phyloP scores from a whole-genome alignment of 2,797 vertebrate species.

The Coranthus polyacanthus region DNA sequence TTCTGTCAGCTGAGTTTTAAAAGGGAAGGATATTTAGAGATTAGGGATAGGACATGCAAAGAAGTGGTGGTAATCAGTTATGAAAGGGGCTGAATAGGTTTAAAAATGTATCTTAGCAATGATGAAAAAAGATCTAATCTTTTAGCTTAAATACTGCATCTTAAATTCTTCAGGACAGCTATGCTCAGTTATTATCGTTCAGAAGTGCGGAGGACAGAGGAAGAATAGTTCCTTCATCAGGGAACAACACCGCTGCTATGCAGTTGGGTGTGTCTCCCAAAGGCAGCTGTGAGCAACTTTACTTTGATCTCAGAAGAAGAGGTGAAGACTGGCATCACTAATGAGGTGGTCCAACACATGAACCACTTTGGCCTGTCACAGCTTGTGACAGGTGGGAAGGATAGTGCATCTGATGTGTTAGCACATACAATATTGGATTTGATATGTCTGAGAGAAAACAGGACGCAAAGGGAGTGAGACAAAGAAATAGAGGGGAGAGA shows the following conservation, averaged over 20 bases:
- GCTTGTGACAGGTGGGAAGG: constrained; percentile 75
- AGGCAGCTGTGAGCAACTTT: constrained; percentile 70
- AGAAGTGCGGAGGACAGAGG: constrained; percentile 38
- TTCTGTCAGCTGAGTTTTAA: constrained; percentile 34
- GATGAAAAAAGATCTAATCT: constrained; percentile 29
- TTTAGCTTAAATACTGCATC: constrained; percentile 23
- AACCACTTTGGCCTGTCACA: constrained; percentile 68
- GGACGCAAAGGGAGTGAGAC: constrained; percentile 45
- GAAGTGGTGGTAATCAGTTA: background rate
- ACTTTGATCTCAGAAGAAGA: constrained; percentile 77
- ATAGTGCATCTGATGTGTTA: constrained; percentile 64
- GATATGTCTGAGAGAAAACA: constrained; percentile 63
- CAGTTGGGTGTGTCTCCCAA: constrained; percentile 71
- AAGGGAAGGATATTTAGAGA: constrained; percentile 23
- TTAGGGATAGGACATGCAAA: constrained; percentile 3
- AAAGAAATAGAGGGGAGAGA: constrained; percentile 24
- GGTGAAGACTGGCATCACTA: constrained; percentile 77
- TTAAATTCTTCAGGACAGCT: constrained; percentile 19
- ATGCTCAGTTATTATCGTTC: constrained; percentile 28
- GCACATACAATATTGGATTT: constrained; percentile 65
- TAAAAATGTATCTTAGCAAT: constrained; percentile 9
- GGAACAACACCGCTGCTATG: constrained; percentile 56
- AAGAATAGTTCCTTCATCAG: constrained; percentile 62
- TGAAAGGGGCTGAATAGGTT: constrained; percentile 2
- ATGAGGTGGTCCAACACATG: constrained; percentile 74